A percentile compares a stretch with the other conserved stretches of the same genome.
Evolutionary conservation across 2,888 invertebrate genomes (phyloP).

Genomic region (Alviniconcha strummeri): DNA sequence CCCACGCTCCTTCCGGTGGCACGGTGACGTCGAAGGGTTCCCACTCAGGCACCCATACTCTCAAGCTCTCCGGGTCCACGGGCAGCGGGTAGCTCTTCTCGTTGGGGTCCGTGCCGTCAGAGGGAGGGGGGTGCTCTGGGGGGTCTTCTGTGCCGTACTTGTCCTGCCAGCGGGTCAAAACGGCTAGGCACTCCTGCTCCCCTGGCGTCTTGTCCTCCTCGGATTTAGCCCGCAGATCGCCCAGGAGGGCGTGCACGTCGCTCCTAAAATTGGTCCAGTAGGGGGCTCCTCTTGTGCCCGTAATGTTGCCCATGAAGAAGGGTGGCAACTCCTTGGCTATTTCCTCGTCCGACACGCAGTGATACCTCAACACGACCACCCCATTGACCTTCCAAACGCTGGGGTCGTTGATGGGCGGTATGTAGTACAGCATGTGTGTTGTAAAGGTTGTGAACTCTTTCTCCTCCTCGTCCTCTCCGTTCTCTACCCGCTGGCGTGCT

Average conservation of each 20-base stretch:
- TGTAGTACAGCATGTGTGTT: neutral
- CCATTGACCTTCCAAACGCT: neutral
- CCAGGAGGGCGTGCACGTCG: slow-evolving; percentile 33
- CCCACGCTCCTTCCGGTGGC: slow-evolving; percentile 48
- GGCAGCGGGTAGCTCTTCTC: slow-evolving; percentile 48
- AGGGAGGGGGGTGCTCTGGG: neutral
- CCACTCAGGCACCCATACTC: slow-evolving; percentile 48
- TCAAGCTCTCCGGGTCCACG: slow-evolving; percentile 42
- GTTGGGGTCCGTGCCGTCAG: slow-evolving; percentile 46
- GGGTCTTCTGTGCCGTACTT: slow-evolving; percentile 39
- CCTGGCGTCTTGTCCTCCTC: slow-evolving; percentile 22
- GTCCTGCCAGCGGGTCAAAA: slow-evolving; percentile 47
- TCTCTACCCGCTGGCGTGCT: neutral
- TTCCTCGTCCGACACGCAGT: neutral
- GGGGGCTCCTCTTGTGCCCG: neutral
- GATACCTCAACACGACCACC: neutral
- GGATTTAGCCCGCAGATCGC: slow-evolving; percentile 35
- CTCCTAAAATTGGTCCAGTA: slow-evolving; percentile 35
- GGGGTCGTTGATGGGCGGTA: neutral
- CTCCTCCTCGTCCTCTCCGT: slow-evolving; percentile 3
- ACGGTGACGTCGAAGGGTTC: slow-evolving; percentile 49
- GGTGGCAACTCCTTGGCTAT: neutral
- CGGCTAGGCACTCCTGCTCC: slow-evolving; percentile 43
- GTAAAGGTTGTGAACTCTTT: slow-evolving; percentile 9
- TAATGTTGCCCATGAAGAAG: slow-evolving; percentile 26